Evolutionary conservation across 92 coral and sea anemone species (phyloP).

Genomic region (Epizoanthus scotinus): DNA sequence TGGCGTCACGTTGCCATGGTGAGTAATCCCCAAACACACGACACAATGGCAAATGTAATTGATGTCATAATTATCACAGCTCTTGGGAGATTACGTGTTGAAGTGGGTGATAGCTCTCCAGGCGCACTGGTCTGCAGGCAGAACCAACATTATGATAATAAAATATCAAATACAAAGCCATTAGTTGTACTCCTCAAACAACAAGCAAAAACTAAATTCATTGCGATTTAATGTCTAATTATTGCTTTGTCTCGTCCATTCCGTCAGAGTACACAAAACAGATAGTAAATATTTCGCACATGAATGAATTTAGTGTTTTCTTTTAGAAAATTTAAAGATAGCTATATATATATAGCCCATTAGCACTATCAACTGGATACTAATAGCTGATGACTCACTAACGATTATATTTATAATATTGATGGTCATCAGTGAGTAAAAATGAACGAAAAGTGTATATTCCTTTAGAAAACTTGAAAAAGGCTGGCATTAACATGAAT

Average conservation of each 20-base stretch:
- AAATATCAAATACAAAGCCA: neutral
- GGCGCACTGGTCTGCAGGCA: neutral
- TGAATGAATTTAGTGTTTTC: neutral
- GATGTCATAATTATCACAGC: neutral
- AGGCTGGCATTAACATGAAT: neutral
- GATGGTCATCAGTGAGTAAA: neutral
- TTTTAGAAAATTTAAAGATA: too few species aligned
- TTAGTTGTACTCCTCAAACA: neutral
- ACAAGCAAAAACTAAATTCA: neutral
- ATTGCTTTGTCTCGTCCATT: neutral
- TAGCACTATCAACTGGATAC: neutral
- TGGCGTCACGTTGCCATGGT: neutral
- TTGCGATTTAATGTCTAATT: neutral
- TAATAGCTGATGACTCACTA: neutral
- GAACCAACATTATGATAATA: neutral
- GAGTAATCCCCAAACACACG: neutral
- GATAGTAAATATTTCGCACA: neutral
- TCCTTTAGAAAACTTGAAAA: neutral
- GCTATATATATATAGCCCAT: neutral
- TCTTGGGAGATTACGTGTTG: slow-evolving; percentile 3
- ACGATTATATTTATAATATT: neutral
- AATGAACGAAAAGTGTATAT: neutral
- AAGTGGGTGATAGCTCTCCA: neutral
- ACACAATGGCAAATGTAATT: neutral
- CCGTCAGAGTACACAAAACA: neutral